These are phyloP conservation scores for Limnephilus auricula DNA, from an alignment of 2,888 invertebrate species.

Conservation along the genomic window DNA sequence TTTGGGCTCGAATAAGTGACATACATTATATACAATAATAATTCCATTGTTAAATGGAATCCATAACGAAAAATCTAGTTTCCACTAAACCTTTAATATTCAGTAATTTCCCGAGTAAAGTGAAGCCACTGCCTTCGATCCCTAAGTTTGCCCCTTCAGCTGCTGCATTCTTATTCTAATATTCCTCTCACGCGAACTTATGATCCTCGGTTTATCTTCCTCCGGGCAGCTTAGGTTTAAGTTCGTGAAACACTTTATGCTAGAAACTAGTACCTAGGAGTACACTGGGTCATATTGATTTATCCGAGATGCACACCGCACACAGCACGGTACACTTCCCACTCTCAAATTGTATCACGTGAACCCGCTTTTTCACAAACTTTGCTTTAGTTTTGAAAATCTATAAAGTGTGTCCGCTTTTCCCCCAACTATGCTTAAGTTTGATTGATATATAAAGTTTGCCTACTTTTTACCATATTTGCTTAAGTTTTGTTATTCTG, in stretches of 20 bases:
- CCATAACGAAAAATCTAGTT: not conserved
- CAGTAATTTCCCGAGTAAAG: not conserved
- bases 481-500: too few species aligned
- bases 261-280: not conserved
- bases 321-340: not conserved
- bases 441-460: not conserved
- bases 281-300: not conserved
- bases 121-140: not conserved
- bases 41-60: not conserved
- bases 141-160: not conserved
- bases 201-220: conserved; percentile 13
- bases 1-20: too few species aligned
- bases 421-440: not conserved
- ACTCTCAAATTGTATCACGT: not conserved
- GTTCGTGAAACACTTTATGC: conserved; percentile 10
- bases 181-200: conserved; percentile 19
- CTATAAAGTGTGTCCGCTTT: not conserved
- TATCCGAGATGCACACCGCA: not conserved
- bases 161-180: conserved; percentile 5
- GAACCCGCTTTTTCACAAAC: not conserved
- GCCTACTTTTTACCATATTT: too few species aligned
- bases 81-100: not conserved
- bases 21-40: too few species aligned
- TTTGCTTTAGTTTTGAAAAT: not conserved
- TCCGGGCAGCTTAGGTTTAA: not conserved